A percentile compares a stretch with the other conserved stretches of the same genome.
phyloP scores from a whole-genome alignment of 2,888 invertebrate genomes.

The Anodontia alba region DNA sequence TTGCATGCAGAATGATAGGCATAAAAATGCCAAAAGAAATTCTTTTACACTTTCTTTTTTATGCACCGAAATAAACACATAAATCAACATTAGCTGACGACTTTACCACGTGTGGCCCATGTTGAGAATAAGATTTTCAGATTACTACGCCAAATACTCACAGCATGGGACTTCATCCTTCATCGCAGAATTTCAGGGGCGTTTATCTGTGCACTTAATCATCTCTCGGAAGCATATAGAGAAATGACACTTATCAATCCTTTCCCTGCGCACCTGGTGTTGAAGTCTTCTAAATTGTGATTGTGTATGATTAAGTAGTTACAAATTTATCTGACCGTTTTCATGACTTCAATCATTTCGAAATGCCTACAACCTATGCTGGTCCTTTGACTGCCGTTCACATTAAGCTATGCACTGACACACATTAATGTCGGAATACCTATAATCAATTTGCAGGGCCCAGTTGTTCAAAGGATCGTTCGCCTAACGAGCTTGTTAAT shows the following conservation, averaged over 20 bases:
- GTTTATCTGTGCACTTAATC: slow-evolving; percentile 20
- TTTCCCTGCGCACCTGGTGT: neutral
- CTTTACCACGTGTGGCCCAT: slow-evolving; percentile 20
- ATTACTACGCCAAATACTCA: slow-evolving; percentile 6
- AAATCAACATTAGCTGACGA: slow-evolving; percentile 4
- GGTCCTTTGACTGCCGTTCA: no score
- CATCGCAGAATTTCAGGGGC: slow-evolving; percentile 10
- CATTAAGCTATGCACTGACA: no score
- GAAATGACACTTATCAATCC: slow-evolving; percentile 13
- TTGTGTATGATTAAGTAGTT: neutral
- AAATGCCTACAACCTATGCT: no score
- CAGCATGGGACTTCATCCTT: slow-evolving; percentile 18
- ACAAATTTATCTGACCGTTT: slow-evolving; percentile 1
- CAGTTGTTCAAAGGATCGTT: no score
- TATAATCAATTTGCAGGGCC: no score
- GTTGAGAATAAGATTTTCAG: slow-evolving; percentile 14
- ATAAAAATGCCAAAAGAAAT: no score
- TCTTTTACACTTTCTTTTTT: slow-evolving; percentile 13
- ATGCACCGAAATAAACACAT: neutral
- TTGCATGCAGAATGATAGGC: no score
- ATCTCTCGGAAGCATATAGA: slow-evolving; percentile 10
- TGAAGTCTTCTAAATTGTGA: neutral
- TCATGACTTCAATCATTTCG: no score
- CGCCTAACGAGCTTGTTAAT: no score
- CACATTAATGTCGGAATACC: no score